These are phyloP conservation scores for Paracentrotus lividus DNA, from an alignment of 53 echinoderm and acorn worm species.

Conservation along the genomic window DNA sequence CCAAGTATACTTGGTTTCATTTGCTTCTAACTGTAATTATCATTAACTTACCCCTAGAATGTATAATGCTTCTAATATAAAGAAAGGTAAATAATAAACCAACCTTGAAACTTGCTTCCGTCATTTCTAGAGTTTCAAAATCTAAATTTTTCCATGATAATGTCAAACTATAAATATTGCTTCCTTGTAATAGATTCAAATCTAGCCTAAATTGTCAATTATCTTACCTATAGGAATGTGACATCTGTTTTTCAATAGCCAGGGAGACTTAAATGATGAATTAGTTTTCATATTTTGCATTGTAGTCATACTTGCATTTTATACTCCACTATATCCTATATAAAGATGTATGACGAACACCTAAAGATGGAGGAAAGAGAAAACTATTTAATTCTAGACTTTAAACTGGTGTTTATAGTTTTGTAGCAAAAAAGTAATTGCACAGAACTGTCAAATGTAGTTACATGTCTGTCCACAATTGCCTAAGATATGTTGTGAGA, in stretches of 20 bases:
- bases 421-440: too few relatives aligned
- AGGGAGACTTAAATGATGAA: background rate
- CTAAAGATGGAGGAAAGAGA: too few relatives aligned
- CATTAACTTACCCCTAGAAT: background rate
- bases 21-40: background rate
- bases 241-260: background rate
- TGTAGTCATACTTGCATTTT: background rate
- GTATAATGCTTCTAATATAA: background rate
- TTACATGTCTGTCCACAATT: too few relatives aligned
- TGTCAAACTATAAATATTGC: background rate
- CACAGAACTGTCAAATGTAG: too few relatives aligned
- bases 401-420: too few relatives aligned
- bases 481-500: too few relatives aligned
- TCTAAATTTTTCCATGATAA: background rate
- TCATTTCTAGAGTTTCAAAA: background rate
- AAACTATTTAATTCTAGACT: background rate
- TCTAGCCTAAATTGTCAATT: too few relatives aligned
- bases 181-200: background rate
- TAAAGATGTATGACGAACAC: background rate
- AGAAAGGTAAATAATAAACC: background rate
- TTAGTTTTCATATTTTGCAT: conserved; percentile 13
- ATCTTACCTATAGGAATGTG: background rate
- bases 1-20: background rate
- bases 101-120: background rate
- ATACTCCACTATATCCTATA: background rate